These are phyloP conservation scores for Hemibagrus guttatus DNA, from an alignment of 2,797 vertebrate species.

Conservation along the genomic window DNA sequence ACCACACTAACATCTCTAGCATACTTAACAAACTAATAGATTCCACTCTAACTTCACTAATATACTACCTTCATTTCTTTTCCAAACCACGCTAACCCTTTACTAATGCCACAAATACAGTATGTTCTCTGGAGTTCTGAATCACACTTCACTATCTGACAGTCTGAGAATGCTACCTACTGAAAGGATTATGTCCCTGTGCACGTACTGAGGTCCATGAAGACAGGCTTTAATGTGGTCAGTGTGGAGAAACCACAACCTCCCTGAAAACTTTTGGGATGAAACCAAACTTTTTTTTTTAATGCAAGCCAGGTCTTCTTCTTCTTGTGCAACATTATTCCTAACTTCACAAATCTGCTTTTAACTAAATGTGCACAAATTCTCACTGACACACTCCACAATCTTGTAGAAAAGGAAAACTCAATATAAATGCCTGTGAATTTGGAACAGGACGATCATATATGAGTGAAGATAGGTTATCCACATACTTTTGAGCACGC, in stretches of 20 bases:
- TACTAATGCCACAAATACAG: too few species aligned
- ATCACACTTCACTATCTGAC: background rate
- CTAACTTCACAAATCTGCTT: background rate
- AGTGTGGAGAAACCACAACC: background rate
- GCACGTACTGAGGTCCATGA: background rate
- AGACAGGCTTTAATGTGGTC: background rate
- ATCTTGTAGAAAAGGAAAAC: background rate
- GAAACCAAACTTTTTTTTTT: background rate
- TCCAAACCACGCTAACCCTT: too few species aligned
- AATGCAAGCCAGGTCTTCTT: background rate
- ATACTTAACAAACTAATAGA: background rate
- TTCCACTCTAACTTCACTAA: background rate
- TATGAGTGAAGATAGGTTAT: background rate
- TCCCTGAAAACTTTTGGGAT: background rate
- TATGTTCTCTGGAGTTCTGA: background rate
- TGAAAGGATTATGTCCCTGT: background rate
- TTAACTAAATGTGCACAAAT: background rate
- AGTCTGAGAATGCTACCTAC: background rate
- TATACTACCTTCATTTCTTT: background rate
- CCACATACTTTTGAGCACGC: background rate
- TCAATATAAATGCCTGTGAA: background rate
- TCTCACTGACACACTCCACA: background rate
- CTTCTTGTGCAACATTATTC: background rate
- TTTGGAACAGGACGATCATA: background rate
- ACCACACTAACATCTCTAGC: background rate